Evolutionary conservation across 2,113 vertebrate genomes (phyloP), one percentile per base, ranked within the genome.

Genomic region (Atractosteus spatula): DNA sequence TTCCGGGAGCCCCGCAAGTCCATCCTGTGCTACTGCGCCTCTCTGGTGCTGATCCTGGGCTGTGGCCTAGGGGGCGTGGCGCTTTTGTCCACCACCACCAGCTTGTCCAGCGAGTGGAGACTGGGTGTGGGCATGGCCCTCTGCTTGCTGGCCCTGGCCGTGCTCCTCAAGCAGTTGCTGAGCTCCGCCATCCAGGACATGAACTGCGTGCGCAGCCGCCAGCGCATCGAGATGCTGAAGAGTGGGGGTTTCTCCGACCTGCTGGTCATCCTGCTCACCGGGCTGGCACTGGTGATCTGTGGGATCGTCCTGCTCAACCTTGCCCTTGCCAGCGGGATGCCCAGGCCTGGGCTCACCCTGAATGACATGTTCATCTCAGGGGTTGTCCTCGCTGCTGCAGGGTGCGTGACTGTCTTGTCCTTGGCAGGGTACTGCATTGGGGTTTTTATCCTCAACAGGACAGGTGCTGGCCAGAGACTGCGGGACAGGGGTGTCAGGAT

Each of bases 141-240:
- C 69, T 99, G 97, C 78, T 89, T 99, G 66, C 90, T 98, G 41
- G 95, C 97, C 8, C 83, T 98, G 76, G 88, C 95, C 0, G 93
- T 99, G 54, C 92, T 99, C 55, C 93, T 96, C 73, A 99, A 99
- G 79, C 97, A 99, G 78, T 92, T 99, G 80, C 89, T 99, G 83
- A 98, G 97, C 85, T 99, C 97, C 0, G 97, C 97, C 0, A 93
- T 99, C 81, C 97, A 99, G 90, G 97, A 99, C 89, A 99, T 98
- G 97, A 98, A 99, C 72, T 99, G 97, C 70, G 81, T 99, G 3
- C 94, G 94, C 44, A 97, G 93, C 81, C 87, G 96, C 4, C 91
- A 85, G 5, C 92, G 94, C 14, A 96, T 99, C 0, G 90, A 96
- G 76, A 86, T 97, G 75, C 89, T 99, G 3, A 97, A 96, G 82